Evolutionary conservation across 2,797 vertebrate species (phyloP).

Genomic region (Okamejei kenojei): DNA sequence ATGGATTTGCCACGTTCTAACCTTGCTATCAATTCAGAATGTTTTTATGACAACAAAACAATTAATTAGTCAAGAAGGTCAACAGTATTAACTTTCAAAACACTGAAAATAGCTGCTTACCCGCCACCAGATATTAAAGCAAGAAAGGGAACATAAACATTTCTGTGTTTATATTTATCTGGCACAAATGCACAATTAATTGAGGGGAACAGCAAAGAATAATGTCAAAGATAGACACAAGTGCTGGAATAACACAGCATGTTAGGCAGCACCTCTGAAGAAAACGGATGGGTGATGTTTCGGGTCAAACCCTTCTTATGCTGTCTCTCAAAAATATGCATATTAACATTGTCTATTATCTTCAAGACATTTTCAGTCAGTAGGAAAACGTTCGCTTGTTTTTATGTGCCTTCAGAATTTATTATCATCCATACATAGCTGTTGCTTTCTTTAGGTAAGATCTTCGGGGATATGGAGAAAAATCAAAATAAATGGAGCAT

Average conservation of each 20-base stretch:
- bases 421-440: not conserved
- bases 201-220: not conserved
- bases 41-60: not conserved
- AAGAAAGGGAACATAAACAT: not conserved
- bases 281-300: too few relatives aligned
- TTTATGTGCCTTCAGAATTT: not conserved
- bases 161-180: not conserved
- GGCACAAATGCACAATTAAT: not conserved
- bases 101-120: not conserved
- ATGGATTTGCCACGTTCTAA: not conserved
- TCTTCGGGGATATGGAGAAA: not conserved
- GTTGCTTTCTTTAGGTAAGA: not conserved
- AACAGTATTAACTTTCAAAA: not conserved
- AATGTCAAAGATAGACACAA: too few relatives aligned
- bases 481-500: slow-evolving; percentile 19
- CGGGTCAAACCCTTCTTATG: too few relatives aligned
- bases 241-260: too few relatives aligned
- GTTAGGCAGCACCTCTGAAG: too few relatives aligned
- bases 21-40: not conserved
- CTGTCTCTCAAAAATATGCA: not conserved
- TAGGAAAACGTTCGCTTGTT: not conserved
- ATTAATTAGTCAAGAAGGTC: not conserved
- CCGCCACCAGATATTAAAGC: not conserved
- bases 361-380: not conserved
- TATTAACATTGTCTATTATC: not conserved